phyloP scores from a whole-genome alignment of 2,113 vertebrate species.

The Tachysurus fulvidraco region DNA sequence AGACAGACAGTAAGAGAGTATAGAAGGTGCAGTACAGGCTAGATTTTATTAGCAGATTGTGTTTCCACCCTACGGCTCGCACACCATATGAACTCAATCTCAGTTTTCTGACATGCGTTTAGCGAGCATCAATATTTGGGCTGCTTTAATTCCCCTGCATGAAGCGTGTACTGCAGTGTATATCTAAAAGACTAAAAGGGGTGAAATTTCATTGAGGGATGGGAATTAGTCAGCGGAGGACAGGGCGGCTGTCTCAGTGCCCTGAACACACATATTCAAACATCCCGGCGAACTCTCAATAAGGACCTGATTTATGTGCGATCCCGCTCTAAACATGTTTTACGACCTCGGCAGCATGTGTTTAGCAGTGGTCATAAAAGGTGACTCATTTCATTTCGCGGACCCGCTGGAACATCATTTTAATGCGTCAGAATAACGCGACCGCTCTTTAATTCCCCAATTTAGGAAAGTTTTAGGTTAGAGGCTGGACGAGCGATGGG shows the following conservation, averaged over 20 bases:
- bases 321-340: constrained; percentile 59
- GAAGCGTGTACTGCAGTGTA: background rate
- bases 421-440: constrained; percentile 57
- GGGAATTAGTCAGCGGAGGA: background rate
- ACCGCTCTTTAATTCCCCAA: constrained; percentile 53
- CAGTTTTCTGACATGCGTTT: constrained; percentile 68
- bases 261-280: constrained; percentile 24
- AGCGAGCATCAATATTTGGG: constrained; percentile 73
- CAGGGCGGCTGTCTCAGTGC: background rate
- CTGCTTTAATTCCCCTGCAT: constrained; percentile 41
- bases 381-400: constrained; percentile 30
- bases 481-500: constrained; percentile 24
- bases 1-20: background rate
- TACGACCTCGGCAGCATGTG: constrained; percentile 55
- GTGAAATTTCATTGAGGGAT: background rate
- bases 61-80: constrained; percentile 50
- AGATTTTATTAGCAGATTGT: constrained; percentile 67
- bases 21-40: constrained; percentile 45
- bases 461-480: constrained; percentile 38
- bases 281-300: constrained; percentile 61
- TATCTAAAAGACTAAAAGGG: background rate
- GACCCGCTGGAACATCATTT: constrained; percentile 58
- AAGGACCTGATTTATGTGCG: constrained; percentile 63
- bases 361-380: constrained; percentile 40
- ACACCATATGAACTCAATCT: constrained; percentile 72